Conservation (phyloP, 2,113 vertebrate species). For the Halichoerus grypus region DNA sequence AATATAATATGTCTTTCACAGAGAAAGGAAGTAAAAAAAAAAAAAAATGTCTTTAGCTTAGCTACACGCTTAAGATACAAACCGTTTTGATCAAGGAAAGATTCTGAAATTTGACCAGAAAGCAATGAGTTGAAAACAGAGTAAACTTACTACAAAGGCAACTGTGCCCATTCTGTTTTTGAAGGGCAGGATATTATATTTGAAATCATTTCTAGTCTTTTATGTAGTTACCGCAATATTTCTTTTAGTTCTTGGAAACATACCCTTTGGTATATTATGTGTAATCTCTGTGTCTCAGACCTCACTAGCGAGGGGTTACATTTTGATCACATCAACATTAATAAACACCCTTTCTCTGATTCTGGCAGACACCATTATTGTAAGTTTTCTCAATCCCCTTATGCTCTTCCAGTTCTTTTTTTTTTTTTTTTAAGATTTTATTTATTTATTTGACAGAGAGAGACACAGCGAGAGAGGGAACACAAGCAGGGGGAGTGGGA, state of each 20-base stretch:
- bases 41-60: background rate
- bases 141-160: background rate
- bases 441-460: too few relatives aligned
- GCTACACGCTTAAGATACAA: background rate
- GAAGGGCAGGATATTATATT: background rate
- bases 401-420: background rate
- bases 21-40: constrained; percentile 21
- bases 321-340: background rate
- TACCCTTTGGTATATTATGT: background rate
- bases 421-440: too few relatives aligned
- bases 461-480: too few relatives aligned
- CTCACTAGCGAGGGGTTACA: background rate
- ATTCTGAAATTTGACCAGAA: constrained; percentile 52
- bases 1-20: background rate
- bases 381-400: background rate
- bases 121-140: constrained; percentile 2
- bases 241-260: constrained; percentile 15
- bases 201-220: constrained; percentile 42
- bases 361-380: background rate
- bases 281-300: background rate
- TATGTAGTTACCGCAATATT: background rate
- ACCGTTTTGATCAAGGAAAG: constrained; percentile 26
- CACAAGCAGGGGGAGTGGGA: too few relatives aligned
- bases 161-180: background rate
- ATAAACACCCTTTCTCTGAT: background rate